Base-by-base conservation (phyloP, 2,797 vertebrate genomes). In the Kryptolebias ocellatus region DNA sequence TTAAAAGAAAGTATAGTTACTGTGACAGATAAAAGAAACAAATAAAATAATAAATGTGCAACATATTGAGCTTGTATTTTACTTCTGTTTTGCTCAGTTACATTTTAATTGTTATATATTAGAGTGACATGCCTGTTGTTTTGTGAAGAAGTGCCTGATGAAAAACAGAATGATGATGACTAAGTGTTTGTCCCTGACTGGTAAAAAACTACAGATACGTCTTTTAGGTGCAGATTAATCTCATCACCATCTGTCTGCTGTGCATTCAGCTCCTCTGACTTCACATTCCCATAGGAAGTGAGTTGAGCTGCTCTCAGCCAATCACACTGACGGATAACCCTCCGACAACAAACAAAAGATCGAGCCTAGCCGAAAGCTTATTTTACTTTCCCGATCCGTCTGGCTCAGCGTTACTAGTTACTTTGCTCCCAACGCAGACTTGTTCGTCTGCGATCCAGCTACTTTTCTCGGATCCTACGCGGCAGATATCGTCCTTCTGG, bases 271-370 rank as follows among this genome's bases (percentile, higher is more conserved):
- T 58, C 49, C 58, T 34, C 68, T 69, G 71, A 79, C 72, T 47
- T 84, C 78, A 79, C 86, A 78, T 83, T 87, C 85, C 87, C 80
- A 79, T 68, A 91, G 89, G 88, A 91, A 93, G 91, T 91, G 90
- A 93, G 49, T 42, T 31, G 47, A 63, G 60, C 76, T 20, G 65
- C 84, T 60, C 62, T 87, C 80, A 82, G 79, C 94, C 94, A 95
- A 94, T 95, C 91, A 91, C 78, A 83, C 59, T 37, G 3, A 66
- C 67, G 87, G 78, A 92, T 83, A 60, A 46, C 72, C 75, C 89
- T 93, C 89, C 86, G 90, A 94, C 93, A 95, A 94, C 94, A 95
- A 95, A 95, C 94, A 95, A 95, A 94, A 95, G 94, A 93, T 77
- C 90, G 85, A 85, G 85, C 83, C 87, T 91, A 89, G 85, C 75